Evolutionary conservation across 2,113 vertebrate genomes (phyloP).

Genomic region (Chloropsis hardwickii): DNA sequence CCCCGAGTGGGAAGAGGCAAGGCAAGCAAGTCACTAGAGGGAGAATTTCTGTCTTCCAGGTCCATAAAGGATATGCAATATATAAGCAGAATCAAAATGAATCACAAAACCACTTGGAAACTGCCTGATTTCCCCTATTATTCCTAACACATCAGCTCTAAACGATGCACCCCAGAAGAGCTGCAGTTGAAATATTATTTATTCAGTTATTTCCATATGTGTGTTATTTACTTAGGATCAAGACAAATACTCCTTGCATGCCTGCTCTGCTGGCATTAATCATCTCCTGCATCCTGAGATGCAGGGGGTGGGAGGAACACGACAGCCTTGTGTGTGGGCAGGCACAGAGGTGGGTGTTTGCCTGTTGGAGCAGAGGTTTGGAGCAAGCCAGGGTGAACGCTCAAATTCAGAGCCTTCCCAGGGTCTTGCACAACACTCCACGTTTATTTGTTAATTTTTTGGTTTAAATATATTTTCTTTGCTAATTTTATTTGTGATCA

Average conservation of each 20-base stretch:
- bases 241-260: background rate
- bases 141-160: background rate
- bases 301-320: slow-evolving; percentile 22
- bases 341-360: slow-evolving; percentile 9
- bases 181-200: background rate
- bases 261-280: background rate
- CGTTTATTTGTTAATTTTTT: background rate
- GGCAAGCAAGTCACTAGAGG: background rate
- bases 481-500: background rate
- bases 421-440: background rate
- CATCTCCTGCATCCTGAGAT: slow-evolving; percentile 3
- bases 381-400: background rate
- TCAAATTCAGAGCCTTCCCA: background rate
- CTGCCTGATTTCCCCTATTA: background rate
- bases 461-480: background rate
- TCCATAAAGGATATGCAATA: background rate
- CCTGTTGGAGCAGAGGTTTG: slow-evolving; percentile 36
- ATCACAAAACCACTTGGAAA: background rate
- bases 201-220: background rate
- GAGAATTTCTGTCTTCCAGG: background rate
- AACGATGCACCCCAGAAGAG: background rate
- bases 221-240: background rate
- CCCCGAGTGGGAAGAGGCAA: background rate
- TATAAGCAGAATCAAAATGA: background rate
- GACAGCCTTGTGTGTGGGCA: background rate